Evolutionary conservation across 2,888 invertebrate genomes (phyloP).

Genomic region (Drosophila kanekoi): DNA sequence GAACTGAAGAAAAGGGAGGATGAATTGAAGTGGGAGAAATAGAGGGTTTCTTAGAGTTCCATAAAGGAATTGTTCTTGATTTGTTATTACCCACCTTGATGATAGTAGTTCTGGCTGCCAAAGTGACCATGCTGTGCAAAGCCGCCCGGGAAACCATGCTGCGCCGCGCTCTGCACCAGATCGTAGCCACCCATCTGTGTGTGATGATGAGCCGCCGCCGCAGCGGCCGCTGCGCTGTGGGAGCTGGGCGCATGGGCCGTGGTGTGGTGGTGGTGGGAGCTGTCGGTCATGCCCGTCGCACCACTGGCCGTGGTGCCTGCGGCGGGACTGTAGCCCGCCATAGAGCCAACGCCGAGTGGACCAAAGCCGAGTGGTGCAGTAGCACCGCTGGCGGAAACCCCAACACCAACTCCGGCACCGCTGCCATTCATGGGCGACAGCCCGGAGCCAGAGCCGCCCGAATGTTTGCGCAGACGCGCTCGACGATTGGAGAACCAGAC

Average conservation of each 20-base stretch:
- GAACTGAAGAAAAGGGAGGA: too few species aligned
- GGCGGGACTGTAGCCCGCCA: slow-evolving; percentile 84
- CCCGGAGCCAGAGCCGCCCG: slow-evolving; percentile 81
- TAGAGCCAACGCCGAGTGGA: slow-evolving; percentile 82
- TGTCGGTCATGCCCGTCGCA: slow-evolving; percentile 74
- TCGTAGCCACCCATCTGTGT: slow-evolving; percentile 84
- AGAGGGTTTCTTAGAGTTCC: background rate
- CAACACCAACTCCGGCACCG: slow-evolving; percentile 46
- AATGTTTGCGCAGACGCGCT: slow-evolving; percentile 95
- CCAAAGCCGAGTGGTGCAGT: slow-evolving; percentile 81
- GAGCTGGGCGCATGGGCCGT: slow-evolving; percentile 79
- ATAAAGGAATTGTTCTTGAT: background rate
- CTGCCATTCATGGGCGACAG: slow-evolving; percentile 76
- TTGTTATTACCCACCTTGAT: slow-evolving; percentile 80
- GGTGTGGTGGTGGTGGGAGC: slow-evolving; percentile 69
- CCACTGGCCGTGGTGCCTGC: slow-evolving; percentile 81
- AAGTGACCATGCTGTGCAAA: slow-evolving; percentile 84
- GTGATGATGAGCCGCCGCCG: slow-evolving; percentile 82
- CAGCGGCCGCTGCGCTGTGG: slow-evolving; percentile 78
- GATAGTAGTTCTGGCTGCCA: slow-evolving; percentile 84
- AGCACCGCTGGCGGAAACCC: slow-evolving; percentile 54
- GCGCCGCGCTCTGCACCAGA: slow-evolving; percentile 83
- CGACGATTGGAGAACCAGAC: slow-evolving; percentile 99
- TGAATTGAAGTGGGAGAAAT: background rate
- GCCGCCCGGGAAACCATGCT: slow-evolving; percentile 83